phyloP scores from a whole-genome alignment of 2,113 vertebrate genomes.

The Australoheros scitulus region DNA sequence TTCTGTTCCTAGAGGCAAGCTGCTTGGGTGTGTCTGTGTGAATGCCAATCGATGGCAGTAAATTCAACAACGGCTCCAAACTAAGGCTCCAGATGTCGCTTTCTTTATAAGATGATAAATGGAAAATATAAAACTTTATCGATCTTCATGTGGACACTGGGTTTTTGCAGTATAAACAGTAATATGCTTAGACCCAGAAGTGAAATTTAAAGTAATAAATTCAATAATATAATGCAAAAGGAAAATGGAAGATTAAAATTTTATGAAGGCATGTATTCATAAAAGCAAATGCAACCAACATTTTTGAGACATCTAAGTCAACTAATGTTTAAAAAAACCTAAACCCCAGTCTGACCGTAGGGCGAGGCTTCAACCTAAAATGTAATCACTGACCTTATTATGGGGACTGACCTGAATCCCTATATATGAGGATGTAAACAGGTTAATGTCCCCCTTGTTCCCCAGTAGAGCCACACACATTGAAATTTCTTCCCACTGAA shows the following conservation, averaged over 20 bases:
- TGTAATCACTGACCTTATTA: conserved; percentile 4
- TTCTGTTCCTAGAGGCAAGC: background rate
- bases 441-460: background rate
- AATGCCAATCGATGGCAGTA: conserved; percentile 2
- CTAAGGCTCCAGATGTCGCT: conserved; percentile 22
- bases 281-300: conserved; percentile 1
- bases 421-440: conserved; percentile 3
- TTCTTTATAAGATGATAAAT: conserved; percentile 26
- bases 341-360: background rate
- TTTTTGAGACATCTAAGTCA: background rate
- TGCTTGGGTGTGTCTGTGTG: background rate
- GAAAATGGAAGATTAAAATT: background rate
- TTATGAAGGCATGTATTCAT: background rate
- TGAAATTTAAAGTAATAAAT: conserved; percentile 16
- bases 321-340: background rate
- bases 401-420: background rate
- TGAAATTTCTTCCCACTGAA: background rate
- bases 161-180: background rate
- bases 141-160: conserved; percentile 24
- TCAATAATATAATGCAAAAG: background rate
- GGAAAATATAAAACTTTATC: conserved; percentile 24
- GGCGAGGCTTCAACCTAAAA: background rate
- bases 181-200: background rate
- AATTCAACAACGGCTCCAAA: conserved; percentile 18
- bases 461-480: background rate